phyloP scores from a whole-genome alignment of 2,888 invertebrate genomes.

The Chydorus sphaericus region DNA sequence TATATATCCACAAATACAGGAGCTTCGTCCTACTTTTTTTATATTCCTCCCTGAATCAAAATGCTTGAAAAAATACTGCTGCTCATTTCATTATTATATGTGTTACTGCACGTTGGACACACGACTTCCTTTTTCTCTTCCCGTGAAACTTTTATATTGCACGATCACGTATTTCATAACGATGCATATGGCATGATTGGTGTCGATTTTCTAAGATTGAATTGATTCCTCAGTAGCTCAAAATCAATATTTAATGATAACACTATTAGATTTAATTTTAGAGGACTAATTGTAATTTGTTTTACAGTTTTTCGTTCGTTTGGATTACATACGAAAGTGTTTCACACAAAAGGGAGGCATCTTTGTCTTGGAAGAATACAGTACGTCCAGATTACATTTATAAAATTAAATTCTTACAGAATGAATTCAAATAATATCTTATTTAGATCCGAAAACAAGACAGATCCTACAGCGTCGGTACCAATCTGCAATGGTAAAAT shows the following conservation, averaged over 20 bases:
- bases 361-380: constrained; percentile 98
- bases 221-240: no score
- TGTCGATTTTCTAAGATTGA: no score
- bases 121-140: no score
- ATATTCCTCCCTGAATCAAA: neutral
- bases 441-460: constrained; percentile 84
- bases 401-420: constrained; percentile 8
- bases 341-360: constrained; percentile 98
- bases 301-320: constrained; percentile 96
- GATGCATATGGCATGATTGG: no score
- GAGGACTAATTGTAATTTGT: constrained; percentile 5
- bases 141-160: no score
- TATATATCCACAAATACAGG: no score
- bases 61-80: neutral
- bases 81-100: no score
- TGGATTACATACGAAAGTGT: constrained; percentile 98
- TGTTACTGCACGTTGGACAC: no score
- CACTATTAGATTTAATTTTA: no score
- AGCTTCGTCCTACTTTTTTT: no score
- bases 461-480: constrained; percentile 93
- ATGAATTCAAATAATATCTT: constrained; percentile 10
- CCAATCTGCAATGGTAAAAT: constrained; percentile 92
- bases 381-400: constrained; percentile 47
- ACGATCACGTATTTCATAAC: no score
- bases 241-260: no score